A percentile compares a stretch with the other conserved stretches of the same genome.
Conservation (phyloP, 2,797 vertebrate genomes). For the Numenius phaeopus region DNA sequence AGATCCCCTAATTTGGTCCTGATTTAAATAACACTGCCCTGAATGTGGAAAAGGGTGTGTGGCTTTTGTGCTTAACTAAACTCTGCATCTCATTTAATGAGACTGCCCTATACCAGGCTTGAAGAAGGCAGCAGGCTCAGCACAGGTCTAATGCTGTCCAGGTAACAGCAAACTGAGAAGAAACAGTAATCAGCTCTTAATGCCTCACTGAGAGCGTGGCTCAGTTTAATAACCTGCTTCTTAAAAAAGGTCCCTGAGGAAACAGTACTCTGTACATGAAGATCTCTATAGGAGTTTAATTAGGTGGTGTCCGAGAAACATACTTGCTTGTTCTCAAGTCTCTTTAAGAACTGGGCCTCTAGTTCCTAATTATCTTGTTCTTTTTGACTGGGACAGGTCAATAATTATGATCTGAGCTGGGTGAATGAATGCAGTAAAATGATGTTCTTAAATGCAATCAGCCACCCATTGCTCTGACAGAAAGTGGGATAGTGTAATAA, state of each 20-base stretch:
- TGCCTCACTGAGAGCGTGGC: background rate
- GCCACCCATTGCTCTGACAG: background rate
- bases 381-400: background rate
- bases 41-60: background rate
- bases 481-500: background rate
- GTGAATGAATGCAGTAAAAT: background rate
- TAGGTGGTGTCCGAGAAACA: background rate
- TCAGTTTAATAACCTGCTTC: background rate
- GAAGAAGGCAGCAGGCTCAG: background rate
- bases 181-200: background rate
- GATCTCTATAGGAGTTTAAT: conserved; percentile 17
- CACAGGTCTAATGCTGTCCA: background rate
- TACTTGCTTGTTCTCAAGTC: background rate
- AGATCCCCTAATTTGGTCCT: background rate
- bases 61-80: background rate
- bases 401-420: background rate
- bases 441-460: background rate
- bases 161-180: background rate
- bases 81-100: fast-evolving
- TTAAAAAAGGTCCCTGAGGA: background rate
- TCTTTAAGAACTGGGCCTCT: background rate
- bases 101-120: background rate
- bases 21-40: background rate
- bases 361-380: background rate
- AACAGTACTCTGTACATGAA: background rate